These are phyloP conservation scores for Lophotriccus pileatus DNA, from an alignment of 2,797 vertebrate species.

Conservation along the genomic window DNA sequence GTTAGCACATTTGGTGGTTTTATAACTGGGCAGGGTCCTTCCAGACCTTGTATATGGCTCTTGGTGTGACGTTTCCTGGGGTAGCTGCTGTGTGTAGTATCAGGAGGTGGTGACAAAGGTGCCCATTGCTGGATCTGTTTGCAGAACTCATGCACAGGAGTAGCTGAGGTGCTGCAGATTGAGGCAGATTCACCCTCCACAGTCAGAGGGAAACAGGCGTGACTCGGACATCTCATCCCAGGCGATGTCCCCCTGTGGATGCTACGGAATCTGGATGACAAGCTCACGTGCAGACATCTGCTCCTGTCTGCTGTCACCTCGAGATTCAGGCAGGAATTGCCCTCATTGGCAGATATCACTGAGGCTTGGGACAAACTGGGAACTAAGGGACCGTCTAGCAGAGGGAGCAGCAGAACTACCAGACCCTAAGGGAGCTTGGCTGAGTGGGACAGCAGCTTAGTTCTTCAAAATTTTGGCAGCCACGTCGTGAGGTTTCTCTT, in stretches of 20 bases:
- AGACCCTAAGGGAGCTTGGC: background rate
- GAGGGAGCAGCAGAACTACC: background rate
- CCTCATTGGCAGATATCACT: background rate
- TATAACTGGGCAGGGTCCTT: background rate
- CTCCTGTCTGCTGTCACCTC: background rate
- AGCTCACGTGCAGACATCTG: fast-evolving
- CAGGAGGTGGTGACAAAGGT: background rate
- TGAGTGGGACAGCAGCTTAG: background rate
- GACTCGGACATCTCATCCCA: background rate
- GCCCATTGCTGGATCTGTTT: background rate
- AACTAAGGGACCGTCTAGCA: background rate
- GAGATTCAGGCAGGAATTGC: background rate
- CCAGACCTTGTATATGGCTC: fast-evolving
- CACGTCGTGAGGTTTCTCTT: background rate
- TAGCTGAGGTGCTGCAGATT: background rate
- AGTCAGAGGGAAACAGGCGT: background rate
- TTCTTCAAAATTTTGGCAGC: background rate
- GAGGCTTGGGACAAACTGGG: background rate
- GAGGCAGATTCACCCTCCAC: background rate
- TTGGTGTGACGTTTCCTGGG: background rate
- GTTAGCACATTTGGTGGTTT: background rate
- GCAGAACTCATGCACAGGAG: background rate
- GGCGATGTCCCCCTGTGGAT: background rate
- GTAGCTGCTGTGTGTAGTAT: background rate
- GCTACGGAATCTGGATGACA: background rate